Percentiles rank a stretch among this genome's conserved stretches.
Evolutionary conservation across 2,113 vertebrate genomes (phyloP).

Genomic region (Cebus imitator): DNA sequence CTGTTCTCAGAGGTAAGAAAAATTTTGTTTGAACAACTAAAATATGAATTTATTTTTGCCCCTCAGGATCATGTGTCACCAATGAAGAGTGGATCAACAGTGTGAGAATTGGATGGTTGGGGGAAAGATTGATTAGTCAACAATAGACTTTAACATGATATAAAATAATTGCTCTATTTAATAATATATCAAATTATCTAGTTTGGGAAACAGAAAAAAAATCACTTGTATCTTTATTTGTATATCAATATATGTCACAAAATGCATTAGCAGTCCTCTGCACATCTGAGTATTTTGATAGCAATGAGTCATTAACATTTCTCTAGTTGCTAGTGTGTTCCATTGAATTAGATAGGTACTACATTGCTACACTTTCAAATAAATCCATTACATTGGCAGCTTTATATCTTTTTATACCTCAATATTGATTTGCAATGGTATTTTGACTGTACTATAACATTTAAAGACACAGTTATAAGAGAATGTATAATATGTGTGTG

Average conservation of each 20-base stretch:
- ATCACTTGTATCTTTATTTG: neutral
- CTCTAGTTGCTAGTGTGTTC: neutral
- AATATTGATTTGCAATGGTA: neutral
- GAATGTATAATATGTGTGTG: neutral
- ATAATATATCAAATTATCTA: neutral
- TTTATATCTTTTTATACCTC: neutral
- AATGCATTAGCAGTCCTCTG: neutral
- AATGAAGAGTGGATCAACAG: neutral
- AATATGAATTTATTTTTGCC: neutral
- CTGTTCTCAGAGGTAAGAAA: neutral
- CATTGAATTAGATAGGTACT: neutral
- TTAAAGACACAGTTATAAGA: neutral
- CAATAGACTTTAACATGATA: neutral
- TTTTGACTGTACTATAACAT: neutral
- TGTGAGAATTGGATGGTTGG: neutral
- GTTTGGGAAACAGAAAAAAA: slow-evolving; percentile 15
- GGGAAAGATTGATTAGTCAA: neutral
- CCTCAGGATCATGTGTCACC: neutral
- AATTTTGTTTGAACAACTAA: neutral
- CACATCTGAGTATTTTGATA: neutral
- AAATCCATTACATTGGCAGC: neutral
- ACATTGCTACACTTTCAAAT: neutral
- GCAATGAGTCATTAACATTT: neutral
- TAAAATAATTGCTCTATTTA: neutral
- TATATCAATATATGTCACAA: neutral